Conservation (phyloP, 2,113 vertebrate genomes). For the Climacteris rufus region DNA sequence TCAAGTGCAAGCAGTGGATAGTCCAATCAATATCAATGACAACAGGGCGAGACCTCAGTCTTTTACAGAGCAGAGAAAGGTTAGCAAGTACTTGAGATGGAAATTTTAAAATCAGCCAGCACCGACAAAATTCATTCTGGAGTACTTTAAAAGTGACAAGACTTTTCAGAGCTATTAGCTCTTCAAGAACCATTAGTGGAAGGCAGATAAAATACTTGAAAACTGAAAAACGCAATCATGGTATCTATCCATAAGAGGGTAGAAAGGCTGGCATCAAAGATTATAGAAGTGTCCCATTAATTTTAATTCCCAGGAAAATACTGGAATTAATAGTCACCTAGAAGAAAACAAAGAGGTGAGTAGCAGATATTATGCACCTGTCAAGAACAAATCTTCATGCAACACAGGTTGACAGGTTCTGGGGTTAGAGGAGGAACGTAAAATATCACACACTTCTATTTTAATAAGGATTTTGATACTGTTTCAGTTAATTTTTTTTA, state of each 20-base stretch:
- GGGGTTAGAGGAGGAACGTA: not conserved
- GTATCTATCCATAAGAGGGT: not conserved
- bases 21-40: constrained; percentile 32
- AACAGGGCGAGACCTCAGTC: constrained; percentile 6
- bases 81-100: not conserved
- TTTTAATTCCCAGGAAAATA: not conserved
- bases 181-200: not conserved
- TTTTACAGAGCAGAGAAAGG: constrained; percentile 9
- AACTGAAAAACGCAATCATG: not conserved
- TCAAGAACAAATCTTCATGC: not conserved
- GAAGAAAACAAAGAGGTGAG: not conserved
- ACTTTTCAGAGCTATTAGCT: constrained; percentile 7
- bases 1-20: not conserved
- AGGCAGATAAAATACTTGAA: not conserved
- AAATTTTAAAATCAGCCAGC: not conserved
- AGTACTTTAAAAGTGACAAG: not conserved
- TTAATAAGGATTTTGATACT: not conserved
- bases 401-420: not conserved
- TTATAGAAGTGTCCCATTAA: not conserved
- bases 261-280: not conserved
- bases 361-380: not conserved
- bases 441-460: not conserved
- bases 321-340: not conserved
- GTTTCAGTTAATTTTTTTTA: not conserved
- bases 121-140: not conserved